These are phyloP conservation scores for Saturnia pavonia DNA, from an alignment of 2,888 invertebrate genomes.

Conservation along the genomic window DNA sequence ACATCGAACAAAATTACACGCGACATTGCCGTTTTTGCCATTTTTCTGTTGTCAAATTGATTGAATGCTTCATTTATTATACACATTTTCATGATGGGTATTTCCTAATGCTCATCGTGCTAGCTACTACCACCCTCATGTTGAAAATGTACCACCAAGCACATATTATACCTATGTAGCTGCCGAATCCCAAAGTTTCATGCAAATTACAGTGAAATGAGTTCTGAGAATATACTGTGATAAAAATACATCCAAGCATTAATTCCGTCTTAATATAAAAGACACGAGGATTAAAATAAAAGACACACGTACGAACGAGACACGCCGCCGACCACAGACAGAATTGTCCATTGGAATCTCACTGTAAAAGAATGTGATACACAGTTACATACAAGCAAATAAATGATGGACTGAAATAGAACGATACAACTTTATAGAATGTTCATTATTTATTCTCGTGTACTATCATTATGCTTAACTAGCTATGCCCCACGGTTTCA, in stretches of 20 bases:
- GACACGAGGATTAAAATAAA: slow-evolving; percentile 1
- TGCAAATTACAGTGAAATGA: slow-evolving; percentile 8
- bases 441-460: not conserved
- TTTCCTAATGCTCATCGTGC: not conserved
- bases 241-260: not conserved
- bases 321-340: not conserved
- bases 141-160: too few relatives aligned
- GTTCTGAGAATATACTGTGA: not conserved
- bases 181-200: not conserved
- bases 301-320: slow-evolving; percentile 6
- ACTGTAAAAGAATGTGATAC: not conserved
- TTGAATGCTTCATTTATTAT: not conserved
- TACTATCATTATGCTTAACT: too few relatives aligned
- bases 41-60: slow-evolving; percentile 6
- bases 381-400: not conserved
- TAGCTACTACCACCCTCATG: not conserved
- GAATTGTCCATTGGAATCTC: slow-evolving; percentile 13
- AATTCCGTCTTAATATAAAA: not conserved
- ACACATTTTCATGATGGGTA: not conserved
- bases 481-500: too few relatives aligned
- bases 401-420: not conserved
- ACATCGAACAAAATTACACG: not conserved
- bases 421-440: not conserved
- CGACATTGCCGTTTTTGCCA: not conserved
- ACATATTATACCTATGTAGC: too few relatives aligned